Percentiles rank a stretch among this genome's conserved stretches.
Evolutionary conservation across 2,797 vertebrate genomes (phyloP).

Genomic region (Sciurus carolinensis): DNA sequence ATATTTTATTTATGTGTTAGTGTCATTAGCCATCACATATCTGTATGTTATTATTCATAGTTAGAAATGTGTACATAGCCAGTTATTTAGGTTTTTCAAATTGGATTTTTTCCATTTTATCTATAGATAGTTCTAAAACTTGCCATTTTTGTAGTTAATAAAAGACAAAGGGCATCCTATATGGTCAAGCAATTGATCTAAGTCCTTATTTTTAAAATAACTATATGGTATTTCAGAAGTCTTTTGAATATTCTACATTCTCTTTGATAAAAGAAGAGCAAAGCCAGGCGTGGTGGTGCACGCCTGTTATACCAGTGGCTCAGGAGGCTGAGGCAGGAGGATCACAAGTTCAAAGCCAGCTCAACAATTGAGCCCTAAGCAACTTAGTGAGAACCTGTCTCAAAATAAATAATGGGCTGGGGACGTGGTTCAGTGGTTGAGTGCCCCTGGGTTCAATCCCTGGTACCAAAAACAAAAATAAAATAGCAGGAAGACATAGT

Average conservation of each 20-base stretch:
- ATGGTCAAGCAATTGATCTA: not conserved
- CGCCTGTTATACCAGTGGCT: too few relatives aligned
- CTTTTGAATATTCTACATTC: not conserved
- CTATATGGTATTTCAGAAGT: not conserved
- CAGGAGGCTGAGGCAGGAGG: too few relatives aligned
- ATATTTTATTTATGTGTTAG: slow-evolving; percentile 23
- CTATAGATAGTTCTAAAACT: not conserved
- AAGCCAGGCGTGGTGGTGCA: too few relatives aligned
- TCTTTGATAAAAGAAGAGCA: slow-evolving; percentile 1
- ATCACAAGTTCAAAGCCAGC: too few relatives aligned
- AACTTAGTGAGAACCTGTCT: too few relatives aligned
- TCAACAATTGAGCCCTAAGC: too few relatives aligned
- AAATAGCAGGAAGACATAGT: not conserved
- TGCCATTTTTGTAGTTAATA: slow-evolving; percentile 14
- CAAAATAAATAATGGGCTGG: too few relatives aligned
- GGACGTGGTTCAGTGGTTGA: too few relatives aligned
- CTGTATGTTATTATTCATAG: not conserved
- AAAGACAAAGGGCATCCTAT: not conserved
- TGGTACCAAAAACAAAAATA: too few relatives aligned
- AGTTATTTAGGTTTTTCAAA: not conserved
- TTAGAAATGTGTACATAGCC: not conserved
- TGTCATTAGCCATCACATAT: not conserved
- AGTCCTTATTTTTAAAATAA: slow-evolving; percentile 53
- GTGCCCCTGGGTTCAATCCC: too few relatives aligned
- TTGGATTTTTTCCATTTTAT: not conserved